These are phyloP conservation scores for Cryptotermes secundus DNA, from an alignment of 1,140 invertebrate species.

Conservation along the genomic window DNA sequence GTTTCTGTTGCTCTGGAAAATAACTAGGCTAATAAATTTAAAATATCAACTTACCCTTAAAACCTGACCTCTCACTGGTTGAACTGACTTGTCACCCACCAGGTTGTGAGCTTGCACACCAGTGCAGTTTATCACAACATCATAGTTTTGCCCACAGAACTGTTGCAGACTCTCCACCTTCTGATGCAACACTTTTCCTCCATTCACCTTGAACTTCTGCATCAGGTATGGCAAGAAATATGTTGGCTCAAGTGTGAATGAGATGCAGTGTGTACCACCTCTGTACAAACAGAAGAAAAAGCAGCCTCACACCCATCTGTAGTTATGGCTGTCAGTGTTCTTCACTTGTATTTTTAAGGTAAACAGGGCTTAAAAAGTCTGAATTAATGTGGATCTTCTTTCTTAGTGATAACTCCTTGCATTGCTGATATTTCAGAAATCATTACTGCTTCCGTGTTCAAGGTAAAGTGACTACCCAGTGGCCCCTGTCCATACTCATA, in stretches of 20 bases:
- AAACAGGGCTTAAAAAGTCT: no score
- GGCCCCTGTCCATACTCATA: no score
- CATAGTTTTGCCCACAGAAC: constrained; percentile 53
- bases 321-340: no score
- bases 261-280: constrained; percentile 58
- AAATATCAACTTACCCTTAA: constrained; percentile 50
- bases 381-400: no score
- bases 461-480: no score
- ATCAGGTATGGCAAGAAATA: constrained; percentile 61
- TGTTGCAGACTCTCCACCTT: constrained; percentile 56
- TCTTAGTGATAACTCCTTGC: no score
- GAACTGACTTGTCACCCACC: constrained; percentile 56
- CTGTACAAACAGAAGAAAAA: constrained; percentile 48
- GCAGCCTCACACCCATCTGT: background rate
- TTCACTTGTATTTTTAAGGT: no score
- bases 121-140: constrained; percentile 73
- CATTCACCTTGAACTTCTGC: constrained; percentile 55
- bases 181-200: constrained; percentile 54
- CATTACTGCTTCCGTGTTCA: no score
- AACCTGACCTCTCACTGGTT: constrained; percentile 71
- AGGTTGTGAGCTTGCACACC: constrained; percentile 62
- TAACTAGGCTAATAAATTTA: no score
- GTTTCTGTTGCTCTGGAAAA: no score
- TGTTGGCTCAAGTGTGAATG: constrained; percentile 60
- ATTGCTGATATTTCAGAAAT: no score